These are phyloP conservation scores for Callithrix jacchus DNA, from an alignment of 2,113 vertebrate genomes.

Conservation along the genomic window DNA sequence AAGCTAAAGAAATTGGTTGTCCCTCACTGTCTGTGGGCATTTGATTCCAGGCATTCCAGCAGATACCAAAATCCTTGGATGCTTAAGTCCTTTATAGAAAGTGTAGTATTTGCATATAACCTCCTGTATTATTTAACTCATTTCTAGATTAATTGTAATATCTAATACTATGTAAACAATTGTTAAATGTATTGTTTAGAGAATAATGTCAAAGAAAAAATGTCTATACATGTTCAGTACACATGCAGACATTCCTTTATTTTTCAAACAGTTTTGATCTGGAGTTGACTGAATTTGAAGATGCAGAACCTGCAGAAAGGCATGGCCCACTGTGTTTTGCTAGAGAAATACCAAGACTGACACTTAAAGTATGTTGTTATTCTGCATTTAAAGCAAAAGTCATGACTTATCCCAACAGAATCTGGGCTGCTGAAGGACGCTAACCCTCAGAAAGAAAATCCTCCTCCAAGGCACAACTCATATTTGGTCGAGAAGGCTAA, in stretches of 20 bases:
- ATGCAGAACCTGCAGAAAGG: neutral
- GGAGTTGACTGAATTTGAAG: neutral
- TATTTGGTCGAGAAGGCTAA: neutral
- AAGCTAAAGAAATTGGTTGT: neutral
- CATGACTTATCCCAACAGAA: neutral
- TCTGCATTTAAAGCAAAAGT: neutral
- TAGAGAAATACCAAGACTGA: neutral
- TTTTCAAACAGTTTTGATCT: neutral
- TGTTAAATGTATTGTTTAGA: neutral
- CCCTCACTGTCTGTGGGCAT: neutral
- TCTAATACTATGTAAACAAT: neutral
- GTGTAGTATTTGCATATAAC: neutral
- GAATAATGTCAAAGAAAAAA: neutral
- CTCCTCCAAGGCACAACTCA: neutral
- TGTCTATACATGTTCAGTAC: neutral
- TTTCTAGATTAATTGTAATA: neutral
- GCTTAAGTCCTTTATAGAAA: neutral
- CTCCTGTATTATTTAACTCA: neutral
- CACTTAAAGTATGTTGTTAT: neutral
- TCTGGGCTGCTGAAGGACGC: neutral
- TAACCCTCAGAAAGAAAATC: neutral
- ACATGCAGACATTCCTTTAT: neutral
- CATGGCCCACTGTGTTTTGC: neutral
- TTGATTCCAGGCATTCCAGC: neutral
- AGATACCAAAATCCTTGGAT: neutral